Conservation (phyloP, 2,888 invertebrate species). For the Pycnomerus fuliginosus region DNA sequence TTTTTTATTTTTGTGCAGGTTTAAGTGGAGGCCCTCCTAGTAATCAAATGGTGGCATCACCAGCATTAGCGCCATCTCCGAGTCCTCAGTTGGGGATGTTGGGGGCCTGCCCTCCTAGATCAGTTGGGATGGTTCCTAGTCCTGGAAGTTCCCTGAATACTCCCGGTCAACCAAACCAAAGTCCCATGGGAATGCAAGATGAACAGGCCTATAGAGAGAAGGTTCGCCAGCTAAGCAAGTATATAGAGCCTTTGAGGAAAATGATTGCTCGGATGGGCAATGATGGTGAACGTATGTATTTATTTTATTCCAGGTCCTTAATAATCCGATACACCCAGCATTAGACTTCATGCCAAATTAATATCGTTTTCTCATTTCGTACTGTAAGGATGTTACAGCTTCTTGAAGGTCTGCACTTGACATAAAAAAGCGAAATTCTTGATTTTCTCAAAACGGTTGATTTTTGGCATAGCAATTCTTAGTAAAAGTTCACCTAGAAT, state of each 20-base stretch:
- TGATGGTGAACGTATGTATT: constrained; percentile 67
- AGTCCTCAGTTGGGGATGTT: constrained; percentile 65
- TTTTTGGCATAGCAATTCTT: no score
- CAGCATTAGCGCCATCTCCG: constrained; percentile 66
- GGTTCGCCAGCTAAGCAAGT: constrained; percentile 88
- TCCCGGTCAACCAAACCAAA: constrained; percentile 60
- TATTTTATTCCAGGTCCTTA: no score
- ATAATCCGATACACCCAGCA: no score
- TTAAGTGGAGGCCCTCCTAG: constrained; percentile 47
- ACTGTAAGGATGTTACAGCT: no score
- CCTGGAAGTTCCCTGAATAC: constrained; percentile 83
- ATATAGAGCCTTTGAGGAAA: constrained; percentile 86
- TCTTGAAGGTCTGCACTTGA: no score
- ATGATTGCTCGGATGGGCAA: constrained; percentile 88
- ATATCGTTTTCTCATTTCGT: no score
- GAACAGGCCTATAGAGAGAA: constrained; percentile 93
- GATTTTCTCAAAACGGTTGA: no score
- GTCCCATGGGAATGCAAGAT: constrained; percentile 70
- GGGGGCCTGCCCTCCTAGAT: constrained; percentile 57
- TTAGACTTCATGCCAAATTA: no score
- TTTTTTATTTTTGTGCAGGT: no score
- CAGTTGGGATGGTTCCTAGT: constrained; percentile 69
- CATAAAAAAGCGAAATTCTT: no score
- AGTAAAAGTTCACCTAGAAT: no score
- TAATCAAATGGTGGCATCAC: constrained; percentile 69